phyloP scores from a whole-genome alignment of 2,113 vertebrate species.

The Abramis brama region DNA sequence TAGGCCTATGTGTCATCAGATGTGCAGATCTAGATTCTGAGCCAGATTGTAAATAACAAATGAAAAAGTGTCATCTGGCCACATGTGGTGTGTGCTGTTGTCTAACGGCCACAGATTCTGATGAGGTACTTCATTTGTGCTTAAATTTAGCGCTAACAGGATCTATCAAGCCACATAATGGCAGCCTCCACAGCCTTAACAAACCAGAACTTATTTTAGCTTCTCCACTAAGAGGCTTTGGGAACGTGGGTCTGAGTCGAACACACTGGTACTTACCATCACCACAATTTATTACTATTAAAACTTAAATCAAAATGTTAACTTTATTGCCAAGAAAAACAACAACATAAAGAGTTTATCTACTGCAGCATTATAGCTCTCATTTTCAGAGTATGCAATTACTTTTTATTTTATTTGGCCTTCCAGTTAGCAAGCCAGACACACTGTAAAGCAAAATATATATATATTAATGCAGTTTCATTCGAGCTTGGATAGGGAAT shows the following conservation, averaged over 20 bases:
- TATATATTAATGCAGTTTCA: constrained; percentile 50
- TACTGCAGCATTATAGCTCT: constrained; percentile 55
- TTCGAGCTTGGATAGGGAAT: constrained; percentile 24
- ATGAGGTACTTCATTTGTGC: constrained; percentile 70
- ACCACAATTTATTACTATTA: constrained; percentile 74
- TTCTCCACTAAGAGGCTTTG: constrained; percentile 60
- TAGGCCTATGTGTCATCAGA: neutral
- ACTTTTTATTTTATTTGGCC: constrained; percentile 66
- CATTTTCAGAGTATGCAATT: constrained; percentile 63
- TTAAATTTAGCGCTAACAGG: constrained; percentile 71
- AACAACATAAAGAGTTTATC: constrained; percentile 56
- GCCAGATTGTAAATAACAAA: constrained; percentile 58
- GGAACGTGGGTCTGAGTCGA: constrained; percentile 65
- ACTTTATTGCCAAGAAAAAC: constrained; percentile 68
- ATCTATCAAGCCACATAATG: constrained; percentile 72
- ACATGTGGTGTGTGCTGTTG: constrained; percentile 55
- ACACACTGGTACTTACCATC: constrained; percentile 62
- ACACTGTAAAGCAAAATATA: constrained; percentile 12
- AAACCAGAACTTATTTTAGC: constrained; percentile 76
- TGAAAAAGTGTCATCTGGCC: constrained; percentile 50
- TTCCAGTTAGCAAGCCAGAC: constrained; percentile 48
- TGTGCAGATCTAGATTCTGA: constrained; percentile 12
- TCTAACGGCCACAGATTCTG: constrained; percentile 56
- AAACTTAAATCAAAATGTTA: constrained; percentile 72
- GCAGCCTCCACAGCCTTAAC: constrained; percentile 73